Evolutionary conservation across 2,113 vertebrate species (phyloP), one percentile per base, ranked within the genome.

Genomic region (Triplophysa tibetana): DNA sequence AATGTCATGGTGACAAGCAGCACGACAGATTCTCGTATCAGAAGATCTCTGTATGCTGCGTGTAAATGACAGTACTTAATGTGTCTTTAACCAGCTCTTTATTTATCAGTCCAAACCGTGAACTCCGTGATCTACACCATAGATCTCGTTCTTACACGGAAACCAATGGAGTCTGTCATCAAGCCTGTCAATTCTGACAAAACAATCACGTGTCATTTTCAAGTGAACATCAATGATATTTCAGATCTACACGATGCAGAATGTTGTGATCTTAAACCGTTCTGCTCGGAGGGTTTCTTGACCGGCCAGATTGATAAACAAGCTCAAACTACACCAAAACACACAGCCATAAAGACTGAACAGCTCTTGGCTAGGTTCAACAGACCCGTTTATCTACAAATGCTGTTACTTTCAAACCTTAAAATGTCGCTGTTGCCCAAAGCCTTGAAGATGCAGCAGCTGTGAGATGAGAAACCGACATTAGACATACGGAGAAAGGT

Each of bases 401-500:
- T 16, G 24, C 3, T 70, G 48, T 19, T 56, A 21, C 56, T 70
- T 24, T 70, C 48, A 29, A 29, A 70, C 48, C 17, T 1, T 38
- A 72, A 72, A 13, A 19, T 58, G 69, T 21, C 19, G 5, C 17
- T 58, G 52, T 72, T 16, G 68, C 68, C 68, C 68, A 70, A 19
- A 70, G 68, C 68, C 45, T 26, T 29, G 26, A 21, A 21, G 68
- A 72, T 21, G 26, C 7, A 58, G 48, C 69, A 72, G 69, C 69
- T 72, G 69, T 38, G 69, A 38, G 68, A 70, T 19, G 45, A 70
- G 48, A 70, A 70, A 54, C 23, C 68, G 54, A 38, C 50, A 56
- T 56, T 38, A 38, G 10, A 56, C 69, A 72, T 72, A 52, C 21
- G 69, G 52, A 38, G 11, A 48, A 72, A 58, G 19, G 10, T 72